Percentiles rank a stretch among this genome's conserved stretches.
Conservation (phyloP, 2,888 invertebrate genomes). For the Andrena camellia region DNA sequence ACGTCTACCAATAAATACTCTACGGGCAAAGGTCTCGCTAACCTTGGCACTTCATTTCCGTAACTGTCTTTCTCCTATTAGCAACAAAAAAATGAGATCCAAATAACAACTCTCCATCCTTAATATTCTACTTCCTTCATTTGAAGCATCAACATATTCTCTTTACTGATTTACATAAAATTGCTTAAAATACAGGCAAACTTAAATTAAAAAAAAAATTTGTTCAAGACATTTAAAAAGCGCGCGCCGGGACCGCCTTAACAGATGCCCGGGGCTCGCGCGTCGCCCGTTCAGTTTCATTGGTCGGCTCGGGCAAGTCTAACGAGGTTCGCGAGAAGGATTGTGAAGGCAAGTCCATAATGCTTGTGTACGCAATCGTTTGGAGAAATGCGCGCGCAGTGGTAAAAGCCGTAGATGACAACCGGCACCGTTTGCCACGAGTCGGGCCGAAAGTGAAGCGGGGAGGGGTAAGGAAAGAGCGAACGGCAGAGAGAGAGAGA, state of each 20-base stretch:
- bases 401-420: slow-evolving; percentile 50
- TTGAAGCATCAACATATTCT: not conserved
- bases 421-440: slow-evolving; percentile 52
- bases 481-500: not conserved
- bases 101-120: not conserved
- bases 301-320: slow-evolving; percentile 24
- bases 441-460: slow-evolving; percentile 16
- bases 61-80: slow-evolving; percentile 97
- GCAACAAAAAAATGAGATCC: slow-evolving; percentile 7
- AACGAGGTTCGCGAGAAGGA: slow-evolving; percentile 27
- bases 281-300: slow-evolving; percentile 7
- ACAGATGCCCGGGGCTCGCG: not conserved
- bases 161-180: not conserved
- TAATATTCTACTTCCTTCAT: not conserved
- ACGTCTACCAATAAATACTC: slow-evolving; percentile 99
- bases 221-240: slow-evolving; percentile 5
- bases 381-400: slow-evolving; percentile 54
- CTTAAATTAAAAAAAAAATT: not conserved
- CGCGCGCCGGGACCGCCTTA: slow-evolving; percentile 9
- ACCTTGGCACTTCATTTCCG: slow-evolving; percentile 97
- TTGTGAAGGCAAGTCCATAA: slow-evolving; percentile 59
- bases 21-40: slow-evolving; percentile 97
- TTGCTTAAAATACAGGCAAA: not conserved
- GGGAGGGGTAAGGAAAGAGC: not conserved
- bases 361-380: slow-evolving; percentile 21